Conservation (phyloP, 2,113 vertebrate species). For the Lophochroa leadbeateri region DNA sequence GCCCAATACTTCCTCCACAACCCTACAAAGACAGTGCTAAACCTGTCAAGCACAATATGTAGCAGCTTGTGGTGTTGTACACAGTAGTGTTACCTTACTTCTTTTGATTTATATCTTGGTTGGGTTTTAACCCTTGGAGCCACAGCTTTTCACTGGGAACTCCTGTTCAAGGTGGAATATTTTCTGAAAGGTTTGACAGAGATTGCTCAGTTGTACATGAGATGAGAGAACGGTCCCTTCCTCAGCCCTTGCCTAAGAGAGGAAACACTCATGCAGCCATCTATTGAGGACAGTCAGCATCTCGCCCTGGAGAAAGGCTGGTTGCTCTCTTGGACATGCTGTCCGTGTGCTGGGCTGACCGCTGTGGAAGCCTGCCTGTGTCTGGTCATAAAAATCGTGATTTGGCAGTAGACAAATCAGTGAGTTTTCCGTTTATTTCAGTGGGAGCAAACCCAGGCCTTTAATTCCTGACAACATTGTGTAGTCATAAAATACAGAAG, state of each 20-base stretch:
- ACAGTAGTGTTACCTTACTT: neutral
- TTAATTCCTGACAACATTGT: neutral
- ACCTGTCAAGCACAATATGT: neutral
- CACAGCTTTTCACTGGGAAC: neutral
- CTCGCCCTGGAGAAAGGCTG: neutral
- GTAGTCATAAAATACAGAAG: neutral
- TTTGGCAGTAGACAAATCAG: neutral
- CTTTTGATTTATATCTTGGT: neutral
- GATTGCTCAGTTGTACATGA: neutral
- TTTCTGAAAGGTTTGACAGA: neutral
- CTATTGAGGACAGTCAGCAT: neutral
- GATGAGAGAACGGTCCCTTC: neutral
- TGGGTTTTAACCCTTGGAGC: neutral
- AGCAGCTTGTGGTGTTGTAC: neutral
- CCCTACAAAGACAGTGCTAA: neutral
- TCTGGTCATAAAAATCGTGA: neutral
- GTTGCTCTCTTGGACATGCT: neutral
- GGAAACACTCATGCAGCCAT: neutral
- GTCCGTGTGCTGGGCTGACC: neutral
- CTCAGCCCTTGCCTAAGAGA: neutral
- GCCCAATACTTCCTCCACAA: neutral
- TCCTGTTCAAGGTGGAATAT: neutral
- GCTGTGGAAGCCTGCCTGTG: neutral
- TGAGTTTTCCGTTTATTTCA: neutral
- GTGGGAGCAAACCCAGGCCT: neutral